Evolutionary conservation across 2,113 vertebrate species (phyloP), one percentile per base, ranked within the genome.

Genomic region (Chionomys nivalis): DNA sequence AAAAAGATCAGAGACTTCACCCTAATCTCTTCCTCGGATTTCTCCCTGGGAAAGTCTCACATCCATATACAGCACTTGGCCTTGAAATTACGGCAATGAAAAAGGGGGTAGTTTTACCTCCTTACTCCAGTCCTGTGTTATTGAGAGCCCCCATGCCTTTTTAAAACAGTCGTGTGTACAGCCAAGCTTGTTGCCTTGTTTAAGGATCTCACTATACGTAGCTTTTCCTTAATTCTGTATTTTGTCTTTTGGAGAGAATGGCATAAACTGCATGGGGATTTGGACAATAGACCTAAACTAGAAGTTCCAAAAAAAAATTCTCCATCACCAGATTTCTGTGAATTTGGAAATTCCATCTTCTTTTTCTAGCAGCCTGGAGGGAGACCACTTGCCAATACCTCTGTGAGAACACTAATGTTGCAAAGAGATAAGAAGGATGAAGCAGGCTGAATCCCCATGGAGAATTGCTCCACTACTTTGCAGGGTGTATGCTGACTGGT

Each of bases 341-440:
- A 78, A 78, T 85, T 96, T 96, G 42, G 96, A 81, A 90, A 92
- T 77, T 90, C 92, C 92, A 66, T 81, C 42, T 55, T 76, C 14
- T 93, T 96, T 77, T 86, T 73, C 78, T 81, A 65, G 55, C 82
- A 72, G 87, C 63, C 81, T 33, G 33, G 47, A 66, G 94, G 55
- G 31, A 87, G 68, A 91, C 86, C 36, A 39, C 31, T 49, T 47
- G 66, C 49, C 73, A 87, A 87, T 79, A 82, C 26, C 77, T 91
- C 87, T 87, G 68, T 86, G 70, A 94, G 85, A 96, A 89, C 44
- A 39, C 36, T 75, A 90, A 86, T 55, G 13, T 65, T 94, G n/a
- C n/a, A 93, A 93, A 93, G 39, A 97, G 31, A 66, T 83, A 93
- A 94, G 72, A 97, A 88, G 87, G 68, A 91, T 33, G 33, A 49